Conservation (phyloP, 2,113 vertebrate genomes). For the Cyanoliseus patagonus region DNA sequence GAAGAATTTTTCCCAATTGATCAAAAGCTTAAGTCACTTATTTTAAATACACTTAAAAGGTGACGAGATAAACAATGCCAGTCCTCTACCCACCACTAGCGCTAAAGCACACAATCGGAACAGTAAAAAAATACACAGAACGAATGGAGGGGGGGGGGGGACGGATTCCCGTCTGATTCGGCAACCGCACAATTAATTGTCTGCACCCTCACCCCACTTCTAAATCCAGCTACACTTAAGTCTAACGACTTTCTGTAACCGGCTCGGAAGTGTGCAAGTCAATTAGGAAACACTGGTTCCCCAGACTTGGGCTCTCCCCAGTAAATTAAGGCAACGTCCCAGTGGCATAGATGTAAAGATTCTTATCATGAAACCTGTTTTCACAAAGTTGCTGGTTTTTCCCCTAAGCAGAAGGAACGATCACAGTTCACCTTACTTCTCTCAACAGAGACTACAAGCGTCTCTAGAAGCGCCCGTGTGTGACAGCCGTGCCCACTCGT, state of each 20-base stretch:
- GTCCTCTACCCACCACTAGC: slow-evolving; percentile 9
- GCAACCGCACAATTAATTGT: slow-evolving; percentile 73
- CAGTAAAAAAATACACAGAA: neutral
- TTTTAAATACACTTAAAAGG: slow-evolving; percentile 71
- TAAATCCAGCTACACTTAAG: slow-evolving; percentile 73
- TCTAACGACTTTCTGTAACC: slow-evolving; percentile 75
- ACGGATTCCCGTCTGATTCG: slow-evolving; percentile 71
- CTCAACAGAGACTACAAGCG: neutral
- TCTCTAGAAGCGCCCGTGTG: slow-evolving; percentile 34
- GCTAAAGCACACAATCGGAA: neutral
- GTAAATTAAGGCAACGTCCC: neutral
- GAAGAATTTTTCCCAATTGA: slow-evolving; percentile 75
- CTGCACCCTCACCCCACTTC: slow-evolving; percentile 71
- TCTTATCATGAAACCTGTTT: neutral
- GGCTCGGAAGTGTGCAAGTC: slow-evolving; percentile 70
- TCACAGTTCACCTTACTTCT: slow-evolving; percentile 26
- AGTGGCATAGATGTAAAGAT: neutral
- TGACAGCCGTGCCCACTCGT: slow-evolving; percentile 61
- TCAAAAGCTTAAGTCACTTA: slow-evolving; percentile 78
- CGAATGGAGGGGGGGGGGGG: neutral
- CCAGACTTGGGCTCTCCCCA: slow-evolving; percentile 4
- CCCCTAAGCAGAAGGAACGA: neutral
- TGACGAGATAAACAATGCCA: slow-evolving; percentile 52
- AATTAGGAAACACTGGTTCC: neutral
- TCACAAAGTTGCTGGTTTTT: neutral